Conservation (phyloP, 1,140 invertebrate species). For the Drosophila lowei region DNA sequence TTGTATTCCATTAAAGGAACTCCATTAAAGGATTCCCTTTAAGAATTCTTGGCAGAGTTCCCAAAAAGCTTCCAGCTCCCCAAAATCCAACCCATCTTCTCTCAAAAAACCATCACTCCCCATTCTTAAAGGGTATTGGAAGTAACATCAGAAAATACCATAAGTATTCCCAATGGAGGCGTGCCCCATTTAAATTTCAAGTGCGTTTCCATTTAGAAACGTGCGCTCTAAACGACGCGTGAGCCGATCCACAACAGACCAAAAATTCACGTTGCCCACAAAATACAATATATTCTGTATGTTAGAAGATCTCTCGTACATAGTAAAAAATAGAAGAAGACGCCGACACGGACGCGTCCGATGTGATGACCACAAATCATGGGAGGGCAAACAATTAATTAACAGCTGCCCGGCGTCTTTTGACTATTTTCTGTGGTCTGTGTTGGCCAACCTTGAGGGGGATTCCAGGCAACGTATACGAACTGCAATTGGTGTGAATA, state of each 20-base stretch:
- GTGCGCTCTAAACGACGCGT: slow-evolving; percentile 66
- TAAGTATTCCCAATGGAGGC: slow-evolving; percentile 18
- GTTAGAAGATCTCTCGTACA: slow-evolving; percentile 8
- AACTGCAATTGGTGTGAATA: slow-evolving; percentile 47
- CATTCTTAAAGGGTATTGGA: neutral
- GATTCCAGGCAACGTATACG: slow-evolving; percentile 29
- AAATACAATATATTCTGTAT: slow-evolving; percentile 24
- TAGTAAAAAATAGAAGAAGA: slow-evolving; percentile 7
- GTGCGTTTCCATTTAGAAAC: slow-evolving; percentile 67
- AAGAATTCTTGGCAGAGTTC: no score
- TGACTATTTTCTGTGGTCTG: slow-evolving; percentile 5
- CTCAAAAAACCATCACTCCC: slow-evolving; percentile 1
- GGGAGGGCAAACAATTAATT: slow-evolving; percentile 50
- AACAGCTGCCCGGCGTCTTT: slow-evolving; percentile 48
- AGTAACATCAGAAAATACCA: slow-evolving; percentile 11
- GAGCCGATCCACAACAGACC: slow-evolving; percentile 66
- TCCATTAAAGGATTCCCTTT: no score
- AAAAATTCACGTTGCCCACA: slow-evolving; percentile 10
- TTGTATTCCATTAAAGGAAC: no score
- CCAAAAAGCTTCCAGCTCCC: no score
- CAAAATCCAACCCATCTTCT: neutral
- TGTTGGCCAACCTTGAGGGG: slow-evolving; percentile 40
- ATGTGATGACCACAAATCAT: slow-evolving; percentile 51
- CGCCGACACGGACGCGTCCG: slow-evolving; percentile 24
- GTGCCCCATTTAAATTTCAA: slow-evolving; percentile 65